Conservation (phyloP, 2,888 invertebrate genomes). For the Harpagoxenus sublaevis region DNA sequence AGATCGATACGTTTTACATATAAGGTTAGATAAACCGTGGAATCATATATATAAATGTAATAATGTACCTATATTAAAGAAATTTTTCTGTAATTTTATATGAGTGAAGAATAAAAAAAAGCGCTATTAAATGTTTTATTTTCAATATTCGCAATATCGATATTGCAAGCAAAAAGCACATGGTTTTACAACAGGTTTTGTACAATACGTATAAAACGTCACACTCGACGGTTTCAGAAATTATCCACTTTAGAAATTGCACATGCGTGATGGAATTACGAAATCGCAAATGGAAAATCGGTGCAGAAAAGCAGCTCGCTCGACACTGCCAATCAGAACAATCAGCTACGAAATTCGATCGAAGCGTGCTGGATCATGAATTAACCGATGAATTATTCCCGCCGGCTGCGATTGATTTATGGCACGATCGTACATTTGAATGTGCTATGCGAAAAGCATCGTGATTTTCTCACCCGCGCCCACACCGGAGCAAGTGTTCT, state of each 20-base stretch:
- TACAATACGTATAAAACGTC: not conserved
- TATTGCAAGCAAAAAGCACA: not conserved
- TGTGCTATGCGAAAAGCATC: constrained; percentile 19
- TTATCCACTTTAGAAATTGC: constrained; percentile 32
- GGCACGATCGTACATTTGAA: constrained; percentile 24
- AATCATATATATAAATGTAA: not conserved
- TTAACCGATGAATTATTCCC: constrained; percentile 58
- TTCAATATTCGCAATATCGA: not conserved
- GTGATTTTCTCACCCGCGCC: constrained; percentile 6
- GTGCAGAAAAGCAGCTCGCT: constrained; percentile 5
- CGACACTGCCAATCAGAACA: constrained; percentile 41
- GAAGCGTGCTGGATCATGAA: constrained; percentile 31
- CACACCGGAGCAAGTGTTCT: not conserved
- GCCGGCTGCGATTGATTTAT: constrained; percentile 56
- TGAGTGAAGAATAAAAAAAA: not conserved
- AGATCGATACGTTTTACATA: not conserved
- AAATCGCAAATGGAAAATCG: not conserved
- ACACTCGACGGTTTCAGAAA: not conserved
- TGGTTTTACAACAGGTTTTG: not conserved
- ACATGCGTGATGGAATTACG: constrained; percentile 6
- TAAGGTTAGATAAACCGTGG: not conserved
- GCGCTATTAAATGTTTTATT: not conserved
- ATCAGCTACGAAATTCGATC: constrained; percentile 40
- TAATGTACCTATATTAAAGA: not conserved
- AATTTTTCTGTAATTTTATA: not conserved